Percentiles rank a stretch among this genome's conserved stretches.
Conservation (phyloP, 2,888 invertebrate genomes). For the Drosophila pegasa region DNA sequence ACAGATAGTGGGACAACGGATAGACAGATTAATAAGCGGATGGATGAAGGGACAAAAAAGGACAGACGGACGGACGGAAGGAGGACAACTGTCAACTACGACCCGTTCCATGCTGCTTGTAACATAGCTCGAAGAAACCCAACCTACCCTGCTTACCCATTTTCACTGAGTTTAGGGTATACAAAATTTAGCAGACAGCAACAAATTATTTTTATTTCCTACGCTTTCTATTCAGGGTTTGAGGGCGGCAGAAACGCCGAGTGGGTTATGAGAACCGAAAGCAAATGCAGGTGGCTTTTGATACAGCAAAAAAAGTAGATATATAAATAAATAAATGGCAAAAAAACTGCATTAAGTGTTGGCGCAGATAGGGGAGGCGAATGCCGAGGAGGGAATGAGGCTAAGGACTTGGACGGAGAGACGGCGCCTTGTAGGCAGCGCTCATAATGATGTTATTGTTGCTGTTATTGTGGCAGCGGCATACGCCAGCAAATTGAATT, state of each 20-base stretch:
- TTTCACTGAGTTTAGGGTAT: background rate
- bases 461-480: slow-evolving; percentile 32
- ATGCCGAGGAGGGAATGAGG: background rate
- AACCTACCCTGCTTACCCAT: background rate
- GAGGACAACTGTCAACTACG: background rate
- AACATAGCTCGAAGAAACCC: background rate
- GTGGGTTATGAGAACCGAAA: slow-evolving; percentile 6
- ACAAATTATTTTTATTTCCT: slow-evolving; percentile 28
- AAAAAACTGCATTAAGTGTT: slow-evolving; percentile 12
- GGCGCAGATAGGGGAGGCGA: background rate
- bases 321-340: slow-evolving; percentile 7
- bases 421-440: background rate
- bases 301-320: background rate
- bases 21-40: background rate
- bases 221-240: background rate
- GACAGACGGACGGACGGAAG: background rate
- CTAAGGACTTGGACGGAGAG: background rate
- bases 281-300: slow-evolving; percentile 14
- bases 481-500: slow-evolving; percentile 68
- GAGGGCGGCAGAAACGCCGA: background rate
- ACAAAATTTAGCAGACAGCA: slow-evolving; percentile 31
- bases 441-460: slow-evolving; percentile 18
- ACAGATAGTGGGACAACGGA: background rate
- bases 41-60: background rate
- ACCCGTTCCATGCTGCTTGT: background rate